Percentiles rank a stretch among this genome's conserved stretches.
phyloP scores from a whole-genome alignment of 2,797 vertebrate species.

The Mormyrops attenuatus region DNA sequence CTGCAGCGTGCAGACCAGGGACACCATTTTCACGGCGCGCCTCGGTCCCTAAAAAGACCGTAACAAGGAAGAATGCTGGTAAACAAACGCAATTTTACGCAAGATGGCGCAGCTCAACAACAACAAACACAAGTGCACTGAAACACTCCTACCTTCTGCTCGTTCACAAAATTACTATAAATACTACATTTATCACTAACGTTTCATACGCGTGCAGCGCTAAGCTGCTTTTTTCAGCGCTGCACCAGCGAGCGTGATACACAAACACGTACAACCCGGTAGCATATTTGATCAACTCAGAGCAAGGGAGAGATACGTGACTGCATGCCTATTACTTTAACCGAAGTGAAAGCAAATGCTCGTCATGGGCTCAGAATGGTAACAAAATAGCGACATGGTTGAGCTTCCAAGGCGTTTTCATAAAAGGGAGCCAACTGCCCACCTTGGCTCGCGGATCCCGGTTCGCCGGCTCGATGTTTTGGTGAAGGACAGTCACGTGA shows the following conservation, averaged over 20 bases:
- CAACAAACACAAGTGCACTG: neutral
- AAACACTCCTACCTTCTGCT: neutral
- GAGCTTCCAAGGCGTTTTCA: neutral
- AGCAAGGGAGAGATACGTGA: neutral
- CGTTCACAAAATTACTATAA: neutral
- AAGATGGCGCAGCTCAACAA: constrained; percentile 10
- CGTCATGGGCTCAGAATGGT: neutral
- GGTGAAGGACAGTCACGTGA: neutral
- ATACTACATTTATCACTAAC: neutral
- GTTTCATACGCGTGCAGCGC: neutral
- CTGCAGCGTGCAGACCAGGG: constrained; percentile 73
- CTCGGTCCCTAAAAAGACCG: neutral
- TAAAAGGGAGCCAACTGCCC: neutral
- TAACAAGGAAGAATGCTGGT: neutral
- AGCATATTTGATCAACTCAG: neutral
- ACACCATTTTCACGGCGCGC: constrained; percentile 65
- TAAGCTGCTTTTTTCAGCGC: neutral
- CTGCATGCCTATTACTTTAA: neutral
- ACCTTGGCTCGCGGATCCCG: neutral
- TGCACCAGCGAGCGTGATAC: neutral
- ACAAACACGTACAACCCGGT: neutral
- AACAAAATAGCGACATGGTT: neutral
- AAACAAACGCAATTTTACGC: constrained; percentile 11
- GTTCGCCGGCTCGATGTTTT: neutral
- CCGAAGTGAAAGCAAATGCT: neutral